Evolutionary conservation across 2,113 vertebrate genomes (phyloP).

Genomic region (Aegotheles bennettii): DNA sequence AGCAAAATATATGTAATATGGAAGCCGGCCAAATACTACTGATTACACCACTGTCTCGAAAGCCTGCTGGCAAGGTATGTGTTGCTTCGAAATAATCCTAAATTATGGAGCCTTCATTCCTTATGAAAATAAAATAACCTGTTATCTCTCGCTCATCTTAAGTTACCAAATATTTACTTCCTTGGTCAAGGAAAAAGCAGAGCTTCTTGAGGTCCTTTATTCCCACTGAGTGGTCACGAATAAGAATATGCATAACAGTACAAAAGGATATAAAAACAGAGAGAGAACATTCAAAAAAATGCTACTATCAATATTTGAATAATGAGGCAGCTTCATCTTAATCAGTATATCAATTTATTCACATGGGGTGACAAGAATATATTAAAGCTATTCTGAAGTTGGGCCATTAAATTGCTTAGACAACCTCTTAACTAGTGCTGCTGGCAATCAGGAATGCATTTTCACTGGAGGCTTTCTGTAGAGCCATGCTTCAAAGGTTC

Average conservation of each 20-base stretch:
- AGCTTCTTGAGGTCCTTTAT: background rate
- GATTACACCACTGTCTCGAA: background rate
- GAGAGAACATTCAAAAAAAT: background rate
- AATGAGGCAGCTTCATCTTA: constrained; percentile 38
- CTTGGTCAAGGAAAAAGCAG: background rate
- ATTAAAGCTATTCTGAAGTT: constrained; percentile 31
- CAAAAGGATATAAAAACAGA: background rate
- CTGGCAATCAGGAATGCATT: background rate
- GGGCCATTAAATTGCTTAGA: constrained; percentile 11
- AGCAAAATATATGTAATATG: background rate
- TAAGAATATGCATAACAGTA: background rate
- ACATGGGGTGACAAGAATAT: constrained; percentile 20
- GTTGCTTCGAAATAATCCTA: background rate
- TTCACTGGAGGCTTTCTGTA: background rate
- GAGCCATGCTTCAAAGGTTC: constrained; percentile 28
- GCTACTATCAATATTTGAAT: constrained; percentile 37
- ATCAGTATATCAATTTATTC: constrained; percentile 43
- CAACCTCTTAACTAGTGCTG: constrained; percentile 24
- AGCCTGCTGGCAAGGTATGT: background rate
- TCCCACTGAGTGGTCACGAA: background rate
- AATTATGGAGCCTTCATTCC: background rate
- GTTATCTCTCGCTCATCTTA: background rate
- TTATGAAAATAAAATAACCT: background rate
- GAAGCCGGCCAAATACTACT: background rate
- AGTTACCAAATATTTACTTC: background rate